Evolutionary conservation across 2,888 invertebrate genomes (phyloP), one percentile per base, ranked within the genome.

Genomic region (Tyria jacobaeae): DNA sequence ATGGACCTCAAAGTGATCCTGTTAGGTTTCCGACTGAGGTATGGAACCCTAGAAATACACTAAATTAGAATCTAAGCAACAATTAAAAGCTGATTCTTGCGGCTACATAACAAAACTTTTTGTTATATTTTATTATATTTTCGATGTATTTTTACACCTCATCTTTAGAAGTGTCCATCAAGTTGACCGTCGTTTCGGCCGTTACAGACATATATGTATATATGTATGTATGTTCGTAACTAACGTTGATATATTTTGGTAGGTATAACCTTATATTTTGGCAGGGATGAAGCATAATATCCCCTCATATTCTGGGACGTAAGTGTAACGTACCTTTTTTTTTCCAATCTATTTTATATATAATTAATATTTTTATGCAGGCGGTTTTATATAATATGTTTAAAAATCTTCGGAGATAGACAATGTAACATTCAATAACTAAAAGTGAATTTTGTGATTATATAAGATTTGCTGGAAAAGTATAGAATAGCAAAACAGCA

Each of bases 261-360:
- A 35, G 14, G 34, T 34, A 51, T 21, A 34, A 14, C 17, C 2
- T 34, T 34, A 34, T 5, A 31, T 34, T 34, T 34, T 51, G 21
- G 31, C 50, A 50, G 4, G 31, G 35, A 35, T 35, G 35, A 51
- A 35, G 51, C n/a, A 21, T 44, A 24, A 51, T 35, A 35, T 51
- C 3, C 35, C 17, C 12, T 12, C 12, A 12, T 10, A 44, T 44
- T 44, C 44, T 44, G 21, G 7, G 24, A n/a, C n/a, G n/a, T n/a
- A n/a, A n/a, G n/a, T n/a, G n/a, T 51, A 35, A 34, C 35, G 14
- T 31, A 35, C 34, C 21, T 21, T 14, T 10, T 35, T 21, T 15
- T 17, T 21, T 4, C 24, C 27, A n/a, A n/a, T n/a, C n/a, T n/a
- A n/a, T 51, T 51, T 15, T 21, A 24, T 14, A 51, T n/a, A n/a